phyloP scores from a whole-genome alignment of 1,140 invertebrate genomes.

The Drosophila paulistorum region DNA sequence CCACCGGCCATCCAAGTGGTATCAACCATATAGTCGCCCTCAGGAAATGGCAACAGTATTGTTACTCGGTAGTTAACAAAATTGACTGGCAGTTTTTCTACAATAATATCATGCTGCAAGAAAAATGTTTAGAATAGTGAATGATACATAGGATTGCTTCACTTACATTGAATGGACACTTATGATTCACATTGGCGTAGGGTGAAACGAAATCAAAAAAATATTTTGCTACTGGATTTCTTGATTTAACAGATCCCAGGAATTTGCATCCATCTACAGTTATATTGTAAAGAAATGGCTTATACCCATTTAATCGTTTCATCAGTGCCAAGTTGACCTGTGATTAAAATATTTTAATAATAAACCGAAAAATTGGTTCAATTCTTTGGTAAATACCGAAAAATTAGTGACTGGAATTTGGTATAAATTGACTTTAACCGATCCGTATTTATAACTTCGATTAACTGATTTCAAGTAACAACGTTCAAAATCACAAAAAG shows the following conservation, averaged over 20 bases:
- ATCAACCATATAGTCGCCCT: too few relatives aligned
- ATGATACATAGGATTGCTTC: too few relatives aligned
- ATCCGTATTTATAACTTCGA: not conserved
- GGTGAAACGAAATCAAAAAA: not conserved
- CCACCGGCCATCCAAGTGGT: too few relatives aligned
- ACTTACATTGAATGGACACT: not conserved
- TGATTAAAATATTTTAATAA: too few relatives aligned
- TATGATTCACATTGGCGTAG: not conserved
- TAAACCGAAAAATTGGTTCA: too few relatives aligned
- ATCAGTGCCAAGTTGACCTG: too few relatives aligned
- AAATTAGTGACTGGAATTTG: not conserved
- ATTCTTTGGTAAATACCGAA: not conserved
- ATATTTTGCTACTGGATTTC: not conserved
- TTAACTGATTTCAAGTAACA: not conserved
- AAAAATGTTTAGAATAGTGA: not conserved
- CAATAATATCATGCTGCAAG: too few relatives aligned
- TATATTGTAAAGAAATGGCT: slow-evolving; percentile 2
- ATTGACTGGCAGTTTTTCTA: too few relatives aligned
- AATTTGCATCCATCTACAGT: slow-evolving; percentile 5
- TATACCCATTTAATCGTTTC: not conserved
- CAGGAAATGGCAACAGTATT: too few relatives aligned
- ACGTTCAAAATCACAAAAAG: not conserved
- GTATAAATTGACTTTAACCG: not conserved
- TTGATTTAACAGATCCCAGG: not conserved
- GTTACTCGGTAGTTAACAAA: too few relatives aligned